These are phyloP conservation scores for Otolemur crassicaudatus DNA, from an alignment of 2,797 vertebrate species.

Conservation along the genomic window DNA sequence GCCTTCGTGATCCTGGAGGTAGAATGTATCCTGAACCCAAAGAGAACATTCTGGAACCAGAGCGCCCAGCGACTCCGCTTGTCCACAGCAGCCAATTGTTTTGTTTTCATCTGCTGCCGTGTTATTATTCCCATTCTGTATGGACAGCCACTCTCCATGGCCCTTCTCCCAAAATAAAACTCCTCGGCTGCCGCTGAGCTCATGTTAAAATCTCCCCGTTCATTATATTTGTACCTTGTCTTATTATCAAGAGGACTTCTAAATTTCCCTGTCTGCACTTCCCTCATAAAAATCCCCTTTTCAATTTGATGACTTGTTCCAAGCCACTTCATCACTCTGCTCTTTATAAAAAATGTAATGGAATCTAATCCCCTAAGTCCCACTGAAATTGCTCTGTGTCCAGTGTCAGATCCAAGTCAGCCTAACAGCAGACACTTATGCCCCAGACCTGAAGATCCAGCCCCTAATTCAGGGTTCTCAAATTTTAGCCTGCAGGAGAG, in stretches of 20 bases:
- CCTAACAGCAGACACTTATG: constrained; percentile 19
- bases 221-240: constrained; percentile 75
- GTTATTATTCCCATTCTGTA: constrained; percentile 37
- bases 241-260: constrained; percentile 69
- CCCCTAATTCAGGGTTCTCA: not conserved
- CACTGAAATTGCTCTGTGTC: constrained; percentile 36
- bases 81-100: not conserved
- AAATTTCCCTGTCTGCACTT: constrained; percentile 70
- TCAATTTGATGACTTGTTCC: constrained; percentile 66
- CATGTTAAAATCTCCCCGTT: constrained; percentile 68
- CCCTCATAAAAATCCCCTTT: constrained; percentile 61
- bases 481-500: not conserved
- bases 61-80: not conserved
- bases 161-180: constrained; percentile 64
- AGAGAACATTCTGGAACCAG: constrained; percentile 35
- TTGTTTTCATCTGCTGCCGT: not conserved
- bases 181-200: constrained; percentile 15
- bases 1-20: not conserved
- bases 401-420: constrained; percentile 26
- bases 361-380: constrained; percentile 35
- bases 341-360: constrained; percentile 71
- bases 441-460: not conserved
- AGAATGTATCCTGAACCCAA: not conserved
- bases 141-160: constrained; percentile 41
- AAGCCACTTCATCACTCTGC: constrained; percentile 65